Evolutionary conservation across 1,140 invertebrate genomes (phyloP).

Genomic region (Heliconius eleuchia): DNA sequence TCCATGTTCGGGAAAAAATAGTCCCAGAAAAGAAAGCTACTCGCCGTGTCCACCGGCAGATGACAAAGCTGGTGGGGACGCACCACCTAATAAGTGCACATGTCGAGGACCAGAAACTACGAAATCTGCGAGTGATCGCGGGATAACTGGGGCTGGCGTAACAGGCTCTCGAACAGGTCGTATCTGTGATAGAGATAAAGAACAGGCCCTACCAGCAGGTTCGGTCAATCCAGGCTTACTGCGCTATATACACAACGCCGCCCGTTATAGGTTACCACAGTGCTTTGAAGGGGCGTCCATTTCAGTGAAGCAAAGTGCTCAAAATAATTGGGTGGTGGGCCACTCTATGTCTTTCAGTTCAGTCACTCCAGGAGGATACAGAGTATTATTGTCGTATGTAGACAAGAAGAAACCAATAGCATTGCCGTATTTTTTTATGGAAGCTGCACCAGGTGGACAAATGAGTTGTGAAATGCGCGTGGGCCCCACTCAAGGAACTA

Average conservation of each 20-base stretch:
- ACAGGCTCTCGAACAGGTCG: constrained; percentile 63
- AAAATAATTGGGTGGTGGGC: constrained; percentile 68
- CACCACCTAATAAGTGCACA: constrained; percentile 44
- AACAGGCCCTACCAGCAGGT: constrained; percentile 49
- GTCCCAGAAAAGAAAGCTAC: constrained; percentile 46
- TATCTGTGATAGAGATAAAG: constrained; percentile 47
- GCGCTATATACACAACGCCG: constrained; percentile 69
- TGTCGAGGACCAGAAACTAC: constrained; percentile 43
- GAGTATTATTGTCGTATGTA: constrained; percentile 64
- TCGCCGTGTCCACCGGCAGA: constrained; percentile 25
- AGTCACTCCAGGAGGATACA: constrained; percentile 72
- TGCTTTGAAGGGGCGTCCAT: constrained; percentile 71
- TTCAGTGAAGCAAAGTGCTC: constrained; percentile 60
- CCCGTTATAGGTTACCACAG: constrained; percentile 66
- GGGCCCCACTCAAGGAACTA: constrained; percentile 56
- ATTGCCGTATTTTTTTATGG: constrained; percentile 72
- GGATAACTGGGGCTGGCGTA: constrained; percentile 70
- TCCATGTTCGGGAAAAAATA: constrained; percentile 45
- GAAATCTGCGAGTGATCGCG: constrained; percentile 56
- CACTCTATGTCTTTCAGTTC: constrained; percentile 72
- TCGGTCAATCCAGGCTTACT: constrained; percentile 65
- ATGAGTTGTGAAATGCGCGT: constrained; percentile 72
- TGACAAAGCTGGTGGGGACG: constrained; percentile 50
- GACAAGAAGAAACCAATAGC: constrained; percentile 55
- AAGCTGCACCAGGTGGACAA: constrained; percentile 73